Base-by-base conservation (phyloP, 2,113 vertebrate species). In the Lepidothrix coronata region DNA sequence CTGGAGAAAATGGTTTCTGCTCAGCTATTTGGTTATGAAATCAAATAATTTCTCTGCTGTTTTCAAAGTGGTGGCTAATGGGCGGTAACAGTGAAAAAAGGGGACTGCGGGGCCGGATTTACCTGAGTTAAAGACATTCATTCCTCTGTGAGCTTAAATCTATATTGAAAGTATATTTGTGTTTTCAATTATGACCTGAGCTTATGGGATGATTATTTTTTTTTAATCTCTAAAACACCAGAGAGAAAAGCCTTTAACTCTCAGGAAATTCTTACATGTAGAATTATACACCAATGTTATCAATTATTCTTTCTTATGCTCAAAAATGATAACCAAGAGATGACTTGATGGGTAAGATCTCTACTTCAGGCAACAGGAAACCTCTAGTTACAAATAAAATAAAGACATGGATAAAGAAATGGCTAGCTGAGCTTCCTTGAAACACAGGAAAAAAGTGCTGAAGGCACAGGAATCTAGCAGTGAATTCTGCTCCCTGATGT, bases 1-100 rank as follows among this genome's bases (percentile, higher is more conserved):
- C 90, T 91, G 44, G 30, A 96, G 82, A 68, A 96, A 96, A 95
- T 94, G 72, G 79, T 83, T 96, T 93, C 82, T 96, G 75, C 82
- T 96, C 82, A 91, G 72, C 93, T 95, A 92, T 94, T 95, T 93
- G 90, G 78, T 95, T 95, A 96, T 96, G 92, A 96, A 94, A 95
- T 88, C 89, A 93, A 96, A 96, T 93, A 0, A 92, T 95, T 96
- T 95, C 65, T 96, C 79, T 77, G 31, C 63, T 88, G 21, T 84
- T 90, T 95, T 93, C 90, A 96, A 90, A 94, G 90, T 88, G 88
- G 55, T 88, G 82, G 65, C 85, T 96, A 96, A 93, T 24, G 0
- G 87, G 71, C 8, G 1, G 79, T 95, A 93, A 96, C 61, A 15
- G 30, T 88, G 85, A 88, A 95, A 91, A 93, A 16, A 23, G 33